Conservation (phyloP, 2,797 vertebrate genomes). For the Sibirionetta formosa region DNA sequence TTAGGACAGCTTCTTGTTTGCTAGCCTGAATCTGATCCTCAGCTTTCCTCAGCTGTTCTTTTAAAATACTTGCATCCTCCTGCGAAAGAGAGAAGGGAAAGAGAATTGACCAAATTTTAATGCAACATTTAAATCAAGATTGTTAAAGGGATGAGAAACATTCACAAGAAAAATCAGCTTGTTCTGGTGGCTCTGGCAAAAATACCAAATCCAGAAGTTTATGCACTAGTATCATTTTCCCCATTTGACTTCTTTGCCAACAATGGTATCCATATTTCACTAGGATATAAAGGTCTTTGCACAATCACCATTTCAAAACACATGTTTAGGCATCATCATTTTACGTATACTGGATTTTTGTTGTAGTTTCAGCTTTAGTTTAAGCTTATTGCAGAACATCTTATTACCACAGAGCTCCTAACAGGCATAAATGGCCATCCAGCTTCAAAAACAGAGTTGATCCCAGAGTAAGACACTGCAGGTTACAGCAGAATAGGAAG, state of each 20-base stretch:
- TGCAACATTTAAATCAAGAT: not conserved
- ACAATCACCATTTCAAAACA: not conserved
- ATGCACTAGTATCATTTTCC: not conserved
- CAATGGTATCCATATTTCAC: not conserved
- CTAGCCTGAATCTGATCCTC: slow-evolving; percentile 95
- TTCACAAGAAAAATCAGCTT: not conserved
- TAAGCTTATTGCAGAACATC: not conserved
- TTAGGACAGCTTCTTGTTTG: slow-evolving; percentile 91
- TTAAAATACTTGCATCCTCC: slow-evolving; percentile 89
- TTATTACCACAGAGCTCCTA: not conserved
- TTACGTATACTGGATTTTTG: not conserved
- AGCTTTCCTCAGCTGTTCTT: slow-evolving; percentile 94
- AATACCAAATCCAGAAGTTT: not conserved
- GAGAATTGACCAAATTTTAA: not conserved
- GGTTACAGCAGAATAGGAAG: not conserved
- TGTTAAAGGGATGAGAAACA: not conserved
- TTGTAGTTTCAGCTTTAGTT: not conserved
- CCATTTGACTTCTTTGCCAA: not conserved
- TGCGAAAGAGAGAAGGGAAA: slow-evolving; percentile 61
- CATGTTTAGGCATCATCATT: not conserved
- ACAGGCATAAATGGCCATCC: not conserved
- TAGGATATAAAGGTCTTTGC: not conserved
- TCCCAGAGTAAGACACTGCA: not conserved
- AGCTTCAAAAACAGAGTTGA: not conserved
- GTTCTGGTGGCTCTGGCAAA: too few species aligned